phyloP scores from a whole-genome alignment of 2,113 vertebrate genomes.

The Chloropsis cyanopogon region DNA sequence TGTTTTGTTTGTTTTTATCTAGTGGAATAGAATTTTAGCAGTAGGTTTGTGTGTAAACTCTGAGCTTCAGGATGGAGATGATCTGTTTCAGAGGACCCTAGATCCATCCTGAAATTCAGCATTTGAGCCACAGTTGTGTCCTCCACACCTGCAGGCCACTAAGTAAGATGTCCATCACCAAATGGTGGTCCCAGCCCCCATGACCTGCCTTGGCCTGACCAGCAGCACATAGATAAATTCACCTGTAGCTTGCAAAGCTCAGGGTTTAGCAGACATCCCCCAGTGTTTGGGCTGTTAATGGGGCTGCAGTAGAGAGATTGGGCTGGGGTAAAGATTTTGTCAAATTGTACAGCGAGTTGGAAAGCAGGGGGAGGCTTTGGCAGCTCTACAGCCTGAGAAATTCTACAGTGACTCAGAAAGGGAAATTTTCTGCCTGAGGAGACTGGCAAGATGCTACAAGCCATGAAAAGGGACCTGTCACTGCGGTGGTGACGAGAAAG shows the following conservation, averaged over 20 bases:
- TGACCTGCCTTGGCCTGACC: not conserved
- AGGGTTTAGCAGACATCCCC: not conserved
- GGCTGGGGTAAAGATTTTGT: not conserved
- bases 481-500: not conserved
- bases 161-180: not conserved
- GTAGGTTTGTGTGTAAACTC: not conserved
- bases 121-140: rapidly evolving
- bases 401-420: constrained; percentile 39
- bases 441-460: constrained; percentile 10
- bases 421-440: constrained; percentile 5
- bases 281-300: not conserved
- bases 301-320: too few relatives aligned
- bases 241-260: not conserved
- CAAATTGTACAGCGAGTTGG: not conserved
- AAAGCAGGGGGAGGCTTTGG: not conserved
- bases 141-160: not conserved
- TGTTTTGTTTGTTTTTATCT: not conserved
- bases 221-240: not conserved
- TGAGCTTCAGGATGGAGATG: not conserved
- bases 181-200: not conserved
- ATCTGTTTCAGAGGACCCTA: not conserved
- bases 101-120: not conserved
- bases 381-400: not conserved
- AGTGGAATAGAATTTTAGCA: not conserved
- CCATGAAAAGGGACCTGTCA: not conserved